A percentile compares a stretch with the other conserved stretches of the same genome.
Evolutionary conservation across 2,113 vertebrate species (phyloP).

Genomic region (Hystrix brachyura): DNA sequence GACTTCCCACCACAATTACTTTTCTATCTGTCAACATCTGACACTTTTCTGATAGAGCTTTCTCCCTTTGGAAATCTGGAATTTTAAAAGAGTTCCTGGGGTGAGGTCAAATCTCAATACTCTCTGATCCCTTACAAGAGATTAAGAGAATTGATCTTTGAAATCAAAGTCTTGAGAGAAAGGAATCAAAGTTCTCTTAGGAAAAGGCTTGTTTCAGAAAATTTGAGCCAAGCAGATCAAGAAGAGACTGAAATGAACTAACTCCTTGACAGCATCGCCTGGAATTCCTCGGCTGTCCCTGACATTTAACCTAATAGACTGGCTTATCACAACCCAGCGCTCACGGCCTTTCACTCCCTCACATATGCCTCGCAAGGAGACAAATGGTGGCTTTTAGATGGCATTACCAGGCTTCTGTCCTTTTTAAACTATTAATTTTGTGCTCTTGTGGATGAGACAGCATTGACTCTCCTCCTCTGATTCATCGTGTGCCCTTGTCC

Average conservation of each 20-base stretch:
- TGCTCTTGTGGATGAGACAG: background rate
- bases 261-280: background rate
- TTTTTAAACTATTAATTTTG: background rate
- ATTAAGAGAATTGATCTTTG: background rate
- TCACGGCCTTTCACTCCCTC: background rate
- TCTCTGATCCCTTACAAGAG: background rate
- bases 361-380: background rate
- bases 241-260: background rate
- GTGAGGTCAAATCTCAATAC: background rate
- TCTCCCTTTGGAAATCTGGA: conserved; percentile 23
- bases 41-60: background rate
- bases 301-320: background rate
- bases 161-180: background rate
- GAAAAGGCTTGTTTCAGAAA: background rate
- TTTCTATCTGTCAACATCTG: background rate
- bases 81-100: background rate
- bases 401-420: background rate
- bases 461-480: background rate
- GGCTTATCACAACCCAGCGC: background rate
- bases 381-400: background rate
- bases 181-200: background rate
- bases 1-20: background rate
- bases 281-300: background rate
- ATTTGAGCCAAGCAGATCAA: background rate
- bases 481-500: background rate